Base-by-base conservation (phyloP, 2,888 invertebrate species). In the Beris morrisii region DNA sequence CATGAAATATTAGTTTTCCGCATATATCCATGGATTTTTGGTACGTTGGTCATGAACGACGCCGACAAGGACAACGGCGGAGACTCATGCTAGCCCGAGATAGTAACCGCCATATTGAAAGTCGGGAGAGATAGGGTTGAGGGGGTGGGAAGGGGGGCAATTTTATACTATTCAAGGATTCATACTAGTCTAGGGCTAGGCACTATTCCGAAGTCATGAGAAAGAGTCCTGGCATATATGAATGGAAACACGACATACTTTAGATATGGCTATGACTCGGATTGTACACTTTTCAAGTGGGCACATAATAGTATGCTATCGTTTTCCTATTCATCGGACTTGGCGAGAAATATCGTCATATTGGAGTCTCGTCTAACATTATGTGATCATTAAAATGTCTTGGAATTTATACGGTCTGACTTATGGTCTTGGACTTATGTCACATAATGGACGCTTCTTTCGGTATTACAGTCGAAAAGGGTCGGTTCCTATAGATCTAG, bases 1-100 rank as follows among this genome's bases (percentile, higher is more conserved):
- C 71, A 73, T 73, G 70, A 73, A 72, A 72, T 73, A 73, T 73
- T 72, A 72, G 69, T 70, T 68, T 67, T 70, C 69, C 69, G 69
- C 71, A 71, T 70, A 71, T 72, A 72, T 57, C 22, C 53, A 13
- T 48, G 48, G 31, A 38, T 31, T 38, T 11, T 13, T 12, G 31
- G 12, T 31, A 12, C 11, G 12, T 11, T n/a, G 31, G n/a, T 30
- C 55, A 55, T 13, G 13, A 12, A 31, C 12, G 22, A 28, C 22
- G 31, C 13, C 53, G 13, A 15, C 53, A 53, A 9, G 31, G 28
- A 7, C 12, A 53, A 7, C 28, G 28, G 5, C 45, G 11, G 45
- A 22, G 22, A 22, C n/a, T 6, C 48, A 22, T 15, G 28, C 13
- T 30, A 28, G 31, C 53, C 13, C 28, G 53, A 28, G 12, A 22